Base-by-base conservation (phyloP, 2,888 invertebrate genomes). In the Mylabris sibirica region DNA sequence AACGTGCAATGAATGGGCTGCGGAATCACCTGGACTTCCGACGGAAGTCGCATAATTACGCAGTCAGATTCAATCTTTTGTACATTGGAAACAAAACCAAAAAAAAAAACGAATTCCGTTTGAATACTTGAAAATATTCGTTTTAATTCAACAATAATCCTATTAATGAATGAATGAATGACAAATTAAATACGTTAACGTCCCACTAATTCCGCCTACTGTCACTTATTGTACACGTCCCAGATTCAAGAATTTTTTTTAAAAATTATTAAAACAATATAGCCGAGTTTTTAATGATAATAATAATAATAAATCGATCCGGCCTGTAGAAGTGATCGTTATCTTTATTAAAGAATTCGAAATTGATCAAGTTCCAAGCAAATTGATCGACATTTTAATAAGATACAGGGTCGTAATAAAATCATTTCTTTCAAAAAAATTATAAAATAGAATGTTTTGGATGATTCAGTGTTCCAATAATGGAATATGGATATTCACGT, bases 11-110 rank as follows among this genome's bases (percentile, higher is more conserved):
- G 49, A 49, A 49, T 49, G 49, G 71, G 68, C 70, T 72, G 71
- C 75, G 73, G 76, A 76, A 76, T 76, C 77, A 76, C 75, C 77
- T 76, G 77, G 75, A 77, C 78, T 77, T 79, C 79, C 79, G 79
- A 71, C 78, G 78, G 78, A 79, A 78, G 74, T 74, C 68, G 60
- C 69, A 72, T 66, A 66, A 53, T 60, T 66, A 71, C 65, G 63
- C 61, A 12, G 60, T 63, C 49, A 49, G 35, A 60, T 60, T 61
- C 41, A 22, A 11, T 60, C 38, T 38, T 60, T 60, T 35, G n/a
- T 8, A 44, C 11, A 14, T 38, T 2, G 12, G 12, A 38, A 14
- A 44, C 44, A 17, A 44, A 1, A 44, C 1, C 1, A 2, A 38
- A 14, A 38, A 38, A 14, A 14, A 38, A 14, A 14, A 5, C 12